Base-by-base conservation (phyloP, 2,113 vertebrate species). In the Plotosus lineatus region DNA sequence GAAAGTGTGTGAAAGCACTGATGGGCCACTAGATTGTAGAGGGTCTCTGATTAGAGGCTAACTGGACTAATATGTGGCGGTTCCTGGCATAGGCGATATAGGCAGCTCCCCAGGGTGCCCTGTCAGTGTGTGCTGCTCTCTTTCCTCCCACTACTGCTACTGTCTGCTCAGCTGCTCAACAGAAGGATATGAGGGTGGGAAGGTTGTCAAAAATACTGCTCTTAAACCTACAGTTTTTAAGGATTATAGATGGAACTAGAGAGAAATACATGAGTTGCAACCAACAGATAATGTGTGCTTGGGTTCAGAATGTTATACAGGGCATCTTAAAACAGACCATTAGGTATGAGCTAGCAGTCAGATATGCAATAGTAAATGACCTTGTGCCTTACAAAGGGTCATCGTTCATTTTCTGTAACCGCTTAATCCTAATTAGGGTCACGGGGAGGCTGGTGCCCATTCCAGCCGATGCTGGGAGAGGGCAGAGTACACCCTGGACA, bases 11-110 rank as follows among this genome's bases (percentile, higher is more conserved):
- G 46, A 81, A 61, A 82, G 68, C 48, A 77, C 26, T 73, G 76
- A 40, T 26, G 61, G 44, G 60, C 26, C 26, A 38, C 65, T 9
- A 65, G 65, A 60, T 71, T 61, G 75, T 72, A 51, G 51, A 79
- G 79, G 56, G 50, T 38, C 7, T 48, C 63, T 66, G 84, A 85
- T 85, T 85, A 72, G 68, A 40, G 58, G 48, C 68, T 66, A 85
- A 77, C 56, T 53, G 14, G 42, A 79, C 63, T 85, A 80, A 85
- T 85, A 66, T 42, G 53, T 60, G 74, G 53, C 7, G 55, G 23
- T 58, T 76, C n/a, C 53, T 76, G 55, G 74, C 74, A 58, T 60
- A 31, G 53, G 36, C n/a, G 15, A 58, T 44, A 58, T 31, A 76
- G 36, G 55, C 74, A 15, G 38, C 73, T 58, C 15, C 44, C 72